These are phyloP conservation scores for Lophius americanus DNA, from an alignment of 2,797 vertebrate genomes.

Conservation along the genomic window DNA sequence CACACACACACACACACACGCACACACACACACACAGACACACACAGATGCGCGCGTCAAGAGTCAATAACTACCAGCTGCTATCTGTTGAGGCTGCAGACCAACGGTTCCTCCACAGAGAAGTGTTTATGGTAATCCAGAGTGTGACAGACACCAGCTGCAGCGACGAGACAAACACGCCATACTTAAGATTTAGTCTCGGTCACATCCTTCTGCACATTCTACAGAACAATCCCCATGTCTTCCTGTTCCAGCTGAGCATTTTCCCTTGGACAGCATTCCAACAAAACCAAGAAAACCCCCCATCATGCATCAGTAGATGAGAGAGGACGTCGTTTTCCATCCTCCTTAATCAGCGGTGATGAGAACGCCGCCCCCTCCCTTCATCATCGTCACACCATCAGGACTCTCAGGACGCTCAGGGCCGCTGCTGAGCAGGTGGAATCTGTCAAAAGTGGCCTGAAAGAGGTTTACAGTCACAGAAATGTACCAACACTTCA, in stretches of 20 bases:
- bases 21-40: not conserved
- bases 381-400: slow-evolving; percentile 16
- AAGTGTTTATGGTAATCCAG: slow-evolving; percentile 32
- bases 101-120: slow-evolving; percentile 6
- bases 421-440: slow-evolving; percentile 14
- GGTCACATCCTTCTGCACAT: not conserved
- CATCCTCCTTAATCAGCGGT: slow-evolving; percentile 6
- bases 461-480: slow-evolving; percentile 25
- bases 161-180: slow-evolving; percentile 16
- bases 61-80: slow-evolving; percentile 16
- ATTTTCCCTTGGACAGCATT: slow-evolving; percentile 14
- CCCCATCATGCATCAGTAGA: slow-evolving; percentile 8
- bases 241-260: not conserved
- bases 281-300: not conserved
- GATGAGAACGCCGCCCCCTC: slow-evolving; percentile 1
- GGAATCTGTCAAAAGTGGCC: slow-evolving; percentile 25
- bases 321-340: not conserved
- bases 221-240: not conserved
- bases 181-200: not conserved
- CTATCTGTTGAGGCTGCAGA: not conserved
- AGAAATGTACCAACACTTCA: not conserved
- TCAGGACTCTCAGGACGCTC: slow-evolving; percentile 7
- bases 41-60: not conserved
- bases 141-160: slow-evolving; percentile 21
- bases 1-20: not conserved